Conservation (phyloP, 2,113 vertebrate species). For the Nyctibius bracteatus region DNA sequence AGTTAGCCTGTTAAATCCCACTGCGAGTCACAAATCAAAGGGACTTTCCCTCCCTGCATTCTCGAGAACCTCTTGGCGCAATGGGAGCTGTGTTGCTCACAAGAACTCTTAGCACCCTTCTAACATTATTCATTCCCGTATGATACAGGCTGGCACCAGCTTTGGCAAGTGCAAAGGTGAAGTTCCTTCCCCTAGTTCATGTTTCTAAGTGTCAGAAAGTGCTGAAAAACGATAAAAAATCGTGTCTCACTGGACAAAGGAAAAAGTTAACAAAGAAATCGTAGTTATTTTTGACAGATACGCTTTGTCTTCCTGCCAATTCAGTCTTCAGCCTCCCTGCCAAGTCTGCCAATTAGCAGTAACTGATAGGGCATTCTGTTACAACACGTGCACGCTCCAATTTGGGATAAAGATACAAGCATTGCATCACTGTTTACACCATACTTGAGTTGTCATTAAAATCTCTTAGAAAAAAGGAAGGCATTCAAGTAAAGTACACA, state of each 20-base stretch:
- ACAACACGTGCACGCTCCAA: neutral
- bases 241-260: neutral
- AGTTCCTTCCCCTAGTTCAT: neutral
- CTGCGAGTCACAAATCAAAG: neutral
- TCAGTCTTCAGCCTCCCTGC: neutral
- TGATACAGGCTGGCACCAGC: neutral
- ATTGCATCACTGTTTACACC: rapidly evolving
- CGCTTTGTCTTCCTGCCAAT: neutral
- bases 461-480: neutral
- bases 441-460: neutral
- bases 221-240: neutral
- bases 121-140: neutral
- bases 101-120: neutral
- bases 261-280: neutral
- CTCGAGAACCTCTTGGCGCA: neutral
- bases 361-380: neutral
- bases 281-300: neutral
- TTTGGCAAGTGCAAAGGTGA: neutral
- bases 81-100: neutral
- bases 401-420: neutral
- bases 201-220: neutral
- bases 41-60: neutral
- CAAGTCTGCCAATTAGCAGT: neutral
- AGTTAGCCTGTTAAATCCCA: neutral
- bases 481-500: neutral